These are phyloP conservation scores for Papilio dardanus DNA, from an alignment of 1,140 invertebrate species.

Conservation along the genomic window DNA sequence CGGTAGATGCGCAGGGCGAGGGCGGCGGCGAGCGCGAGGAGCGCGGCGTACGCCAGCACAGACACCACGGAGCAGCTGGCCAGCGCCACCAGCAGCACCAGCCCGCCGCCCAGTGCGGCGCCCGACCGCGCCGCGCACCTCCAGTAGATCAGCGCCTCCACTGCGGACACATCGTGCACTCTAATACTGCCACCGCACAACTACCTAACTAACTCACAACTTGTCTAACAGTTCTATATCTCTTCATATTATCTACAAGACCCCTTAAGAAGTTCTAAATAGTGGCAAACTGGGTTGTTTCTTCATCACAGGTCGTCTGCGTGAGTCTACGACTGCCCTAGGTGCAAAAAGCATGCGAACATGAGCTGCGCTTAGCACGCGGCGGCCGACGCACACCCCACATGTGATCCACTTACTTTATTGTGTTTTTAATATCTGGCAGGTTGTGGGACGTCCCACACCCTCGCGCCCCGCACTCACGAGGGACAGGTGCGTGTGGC, in stretches of 20 bases:
- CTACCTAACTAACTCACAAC: neutral
- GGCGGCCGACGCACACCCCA: neutral
- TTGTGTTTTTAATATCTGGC: neutral
- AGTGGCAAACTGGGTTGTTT: neutral
- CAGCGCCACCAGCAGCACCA: conserved; percentile 94
- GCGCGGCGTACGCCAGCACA: conserved; percentile 95
- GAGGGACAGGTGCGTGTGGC: too few relatives aligned
- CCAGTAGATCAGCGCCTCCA: conserved; percentile 98
- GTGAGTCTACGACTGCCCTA: neutral
- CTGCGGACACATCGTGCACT: conserved; percentile 83
- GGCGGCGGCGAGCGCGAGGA: conserved; percentile 91
- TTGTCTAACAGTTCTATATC: neutral
- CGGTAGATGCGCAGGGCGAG: conserved; percentile 98
- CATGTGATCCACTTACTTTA: neutral
- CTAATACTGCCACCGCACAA: neutral
- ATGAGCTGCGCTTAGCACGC: neutral
- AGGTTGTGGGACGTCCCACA: neutral
- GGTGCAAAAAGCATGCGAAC: neutral
- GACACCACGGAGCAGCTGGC: conserved; percentile 97
- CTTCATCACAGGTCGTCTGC: neutral
- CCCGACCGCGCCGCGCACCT: conserved; percentile 96
- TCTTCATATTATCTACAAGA: neutral
- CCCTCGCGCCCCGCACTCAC: neutral
- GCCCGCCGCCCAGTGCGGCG: conserved; percentile 93
- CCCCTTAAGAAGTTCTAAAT: neutral